phyloP scores from a whole-genome alignment of 1,140 invertebrate genomes.

The Drosophila takahashii region DNA sequence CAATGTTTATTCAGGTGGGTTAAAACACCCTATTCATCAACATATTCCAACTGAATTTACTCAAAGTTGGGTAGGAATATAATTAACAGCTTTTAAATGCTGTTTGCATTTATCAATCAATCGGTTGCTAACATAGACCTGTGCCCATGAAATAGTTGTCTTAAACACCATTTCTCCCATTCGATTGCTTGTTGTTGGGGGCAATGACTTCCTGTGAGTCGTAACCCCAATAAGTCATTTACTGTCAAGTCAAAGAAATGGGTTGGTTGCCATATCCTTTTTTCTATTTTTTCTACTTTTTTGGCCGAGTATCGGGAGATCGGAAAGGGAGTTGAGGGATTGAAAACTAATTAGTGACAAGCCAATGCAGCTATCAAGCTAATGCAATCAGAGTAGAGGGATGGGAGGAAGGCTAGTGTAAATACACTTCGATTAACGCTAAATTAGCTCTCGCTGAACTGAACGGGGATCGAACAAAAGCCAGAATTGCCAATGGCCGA shows the following conservation, averaged over 20 bases:
- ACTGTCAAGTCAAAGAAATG: conserved; percentile 24
- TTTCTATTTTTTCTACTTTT: not conserved
- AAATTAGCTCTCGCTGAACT: conserved; percentile 60
- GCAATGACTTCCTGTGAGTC: not conserved
- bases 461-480: conserved; percentile 50
- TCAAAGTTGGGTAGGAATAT: not conserved
- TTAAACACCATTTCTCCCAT: not conserved
- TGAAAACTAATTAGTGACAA: conserved; percentile 64
- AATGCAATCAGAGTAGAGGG: conserved; percentile 21
- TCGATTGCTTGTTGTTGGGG: conserved; percentile 9
- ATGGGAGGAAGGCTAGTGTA: conserved; percentile 27
- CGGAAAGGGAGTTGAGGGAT: conserved; percentile 11
- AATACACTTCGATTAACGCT: conserved; percentile 71
- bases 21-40: no score
- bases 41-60: no score
- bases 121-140: not conserved
- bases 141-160: not conserved
- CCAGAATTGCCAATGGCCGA: conserved; percentile 25
- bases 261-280: conserved; percentile 1
- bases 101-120: not conserved
- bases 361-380: conserved; percentile 46
- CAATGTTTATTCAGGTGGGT: no score
- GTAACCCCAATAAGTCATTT: conserved; percentile 40
- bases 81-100: not conserved
- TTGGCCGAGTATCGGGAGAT: not conserved